A percentile compares a stretch with the other conserved stretches of the same genome.
Conservation (phyloP, 2,797 vertebrate species). For the Onychomys leucogaster region DNA sequence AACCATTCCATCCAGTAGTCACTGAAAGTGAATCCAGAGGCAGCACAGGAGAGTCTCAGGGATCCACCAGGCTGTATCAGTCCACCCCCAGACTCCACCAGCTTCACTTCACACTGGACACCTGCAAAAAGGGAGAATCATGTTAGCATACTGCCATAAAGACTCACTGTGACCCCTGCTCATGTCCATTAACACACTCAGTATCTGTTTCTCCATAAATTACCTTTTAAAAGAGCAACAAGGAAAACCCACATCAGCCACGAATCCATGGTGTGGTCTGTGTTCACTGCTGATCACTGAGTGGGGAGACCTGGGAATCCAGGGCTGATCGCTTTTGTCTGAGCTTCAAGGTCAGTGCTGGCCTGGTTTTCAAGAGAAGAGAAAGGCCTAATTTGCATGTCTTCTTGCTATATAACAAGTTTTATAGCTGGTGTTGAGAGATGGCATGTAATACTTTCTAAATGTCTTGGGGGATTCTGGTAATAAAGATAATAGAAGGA, state of each 20-base stretch:
- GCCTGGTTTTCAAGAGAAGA: background rate
- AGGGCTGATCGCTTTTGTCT: background rate
- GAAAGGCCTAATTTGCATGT: background rate
- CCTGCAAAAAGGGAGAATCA: background rate
- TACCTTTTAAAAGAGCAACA: too few relatives aligned
- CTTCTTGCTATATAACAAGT: background rate
- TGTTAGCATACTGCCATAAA: too few relatives aligned
- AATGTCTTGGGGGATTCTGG: background rate
- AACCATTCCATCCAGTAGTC: background rate
- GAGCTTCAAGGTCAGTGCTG: background rate
- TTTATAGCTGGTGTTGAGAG: background rate
- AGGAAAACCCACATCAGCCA: too few relatives aligned
- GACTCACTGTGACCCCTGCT: too few relatives aligned
- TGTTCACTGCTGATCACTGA: too few relatives aligned
- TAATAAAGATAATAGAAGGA: too few relatives aligned
- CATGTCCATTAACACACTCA: too few relatives aligned
- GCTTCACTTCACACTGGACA: background rate
- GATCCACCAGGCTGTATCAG: background rate
- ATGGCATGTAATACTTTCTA: background rate
- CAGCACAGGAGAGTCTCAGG: background rate
- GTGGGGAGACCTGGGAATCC: too few relatives aligned
- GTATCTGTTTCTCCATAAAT: too few relatives aligned
- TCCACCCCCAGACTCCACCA: background rate
- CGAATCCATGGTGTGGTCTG: too few relatives aligned
- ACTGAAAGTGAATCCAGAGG: background rate